phyloP scores from a whole-genome alignment of 2,113 vertebrate species.

The Phalacrocorax brasilianus region DNA sequence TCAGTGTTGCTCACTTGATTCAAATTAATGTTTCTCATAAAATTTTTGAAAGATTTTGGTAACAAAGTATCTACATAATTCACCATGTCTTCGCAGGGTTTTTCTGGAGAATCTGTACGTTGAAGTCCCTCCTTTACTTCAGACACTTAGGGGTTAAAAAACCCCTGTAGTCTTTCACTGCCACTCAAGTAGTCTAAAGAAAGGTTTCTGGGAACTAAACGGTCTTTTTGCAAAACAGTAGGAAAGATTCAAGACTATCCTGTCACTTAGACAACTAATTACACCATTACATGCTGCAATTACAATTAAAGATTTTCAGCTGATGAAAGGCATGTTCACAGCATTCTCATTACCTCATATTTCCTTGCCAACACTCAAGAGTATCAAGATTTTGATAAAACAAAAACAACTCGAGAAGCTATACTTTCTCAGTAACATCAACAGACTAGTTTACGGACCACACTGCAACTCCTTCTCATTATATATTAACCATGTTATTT shows the following conservation, averaged over 20 bases:
- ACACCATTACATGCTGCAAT: constrained; percentile 76
- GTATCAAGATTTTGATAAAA: constrained; percentile 71
- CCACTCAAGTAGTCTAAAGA: neutral
- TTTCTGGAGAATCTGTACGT: neutral
- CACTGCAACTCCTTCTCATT: neutral
- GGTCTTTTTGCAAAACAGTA: constrained; percentile 32
- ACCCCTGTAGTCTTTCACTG: neutral
- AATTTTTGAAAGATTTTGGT: neutral
- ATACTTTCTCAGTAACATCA: constrained; percentile 56
- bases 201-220: constrained; percentile 55
- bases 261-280: constrained; percentile 77
- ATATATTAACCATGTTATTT: neutral
- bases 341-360: constrained; percentile 72
- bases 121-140: neutral
- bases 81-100: neutral
- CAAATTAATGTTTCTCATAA: neutral
- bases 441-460: neutral
- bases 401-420: constrained; percentile 65
- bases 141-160: constrained; percentile 1
- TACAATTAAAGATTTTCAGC: constrained; percentile 80
- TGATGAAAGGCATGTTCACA: constrained; percentile 72
- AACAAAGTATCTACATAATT: neutral
- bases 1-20: neutral
- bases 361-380: constrained; percentile 69
- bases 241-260: constrained; percentile 66